These are phyloP conservation scores for Bellardia bayeri DNA, from an alignment of 2,888 invertebrate genomes.

Conservation along the genomic window DNA sequence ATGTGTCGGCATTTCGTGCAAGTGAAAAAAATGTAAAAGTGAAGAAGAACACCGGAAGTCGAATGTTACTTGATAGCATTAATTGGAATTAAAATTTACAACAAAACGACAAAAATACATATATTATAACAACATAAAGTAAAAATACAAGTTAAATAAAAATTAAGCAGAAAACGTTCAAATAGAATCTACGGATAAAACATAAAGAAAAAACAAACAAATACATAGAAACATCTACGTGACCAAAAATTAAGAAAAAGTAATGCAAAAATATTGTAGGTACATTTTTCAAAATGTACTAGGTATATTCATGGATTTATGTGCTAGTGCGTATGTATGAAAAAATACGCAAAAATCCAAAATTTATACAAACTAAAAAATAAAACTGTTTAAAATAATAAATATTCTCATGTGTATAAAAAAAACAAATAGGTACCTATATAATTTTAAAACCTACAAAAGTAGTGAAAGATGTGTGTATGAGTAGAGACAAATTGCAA, in stretches of 20 bases:
- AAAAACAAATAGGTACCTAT: constrained; percentile 7
- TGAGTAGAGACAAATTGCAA: neutral
- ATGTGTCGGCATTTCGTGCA: constrained; percentile 55
- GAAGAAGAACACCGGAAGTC: constrained; percentile 59
- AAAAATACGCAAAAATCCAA: constrained; percentile 36
- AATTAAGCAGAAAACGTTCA: constrained; percentile 14
- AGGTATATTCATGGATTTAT: neutral
- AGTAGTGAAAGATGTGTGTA: constrained; percentile 21
- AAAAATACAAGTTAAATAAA: constrained; percentile 10
- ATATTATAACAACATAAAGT: constrained; percentile 7
- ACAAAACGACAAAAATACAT: neutral
- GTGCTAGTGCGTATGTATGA: constrained; percentile 18
- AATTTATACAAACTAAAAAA: constrained; percentile 11
- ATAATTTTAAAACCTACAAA: neutral
- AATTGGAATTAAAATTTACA: constrained; percentile 20
- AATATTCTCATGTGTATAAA: neutral
- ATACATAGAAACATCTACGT: constrained; percentile 35
- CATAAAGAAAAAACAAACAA: neutral
- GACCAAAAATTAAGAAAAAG: constrained; percentile 44
- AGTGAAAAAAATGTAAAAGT: constrained; percentile 34
- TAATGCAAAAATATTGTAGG: constrained; percentile 29
- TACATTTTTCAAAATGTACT: neutral
- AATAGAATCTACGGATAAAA: constrained; percentile 40
- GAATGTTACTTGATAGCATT: constrained; percentile 61
- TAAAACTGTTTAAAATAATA: neutral